A percentile compares a stretch with the other conserved stretches of the same genome.
Evolutionary conservation across 2,888 invertebrate genomes (phyloP).

Genomic region (Trichacis sp.): DNA sequence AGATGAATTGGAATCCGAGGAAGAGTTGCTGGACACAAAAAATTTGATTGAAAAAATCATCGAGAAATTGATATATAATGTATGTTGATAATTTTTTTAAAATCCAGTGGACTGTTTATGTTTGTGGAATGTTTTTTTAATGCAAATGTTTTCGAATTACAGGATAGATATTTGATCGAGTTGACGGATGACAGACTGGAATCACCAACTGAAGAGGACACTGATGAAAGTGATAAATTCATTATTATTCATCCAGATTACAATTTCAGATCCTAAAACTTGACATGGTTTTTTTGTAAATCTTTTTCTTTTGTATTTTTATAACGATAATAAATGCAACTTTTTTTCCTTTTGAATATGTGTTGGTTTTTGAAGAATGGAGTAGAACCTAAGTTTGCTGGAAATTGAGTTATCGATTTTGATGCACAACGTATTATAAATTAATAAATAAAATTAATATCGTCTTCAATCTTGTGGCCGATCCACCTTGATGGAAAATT

Average conservation of each 20-base stretch:
- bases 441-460: no score
- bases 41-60: slow-evolving; percentile 93
- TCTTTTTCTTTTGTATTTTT: no score
- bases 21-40: slow-evolving; percentile 89
- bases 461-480: no score
- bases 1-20: slow-evolving; percentile 90
- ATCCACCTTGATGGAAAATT: no score
- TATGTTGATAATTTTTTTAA: slow-evolving; percentile 68
- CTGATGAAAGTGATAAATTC: slow-evolving; percentile 82
- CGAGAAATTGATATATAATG: slow-evolving; percentile 88
- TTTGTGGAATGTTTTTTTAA: background rate
- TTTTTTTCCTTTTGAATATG: no score
- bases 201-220: slow-evolving; percentile 71
- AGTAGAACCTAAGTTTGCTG: no score
- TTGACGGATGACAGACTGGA: slow-evolving; percentile 73
- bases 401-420: no score
- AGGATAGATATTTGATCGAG: slow-evolving; percentile 68
- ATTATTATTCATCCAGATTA: slow-evolving; percentile 98
- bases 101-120: background rate
- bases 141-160: background rate
- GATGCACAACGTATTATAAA: no score
- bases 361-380: no score
- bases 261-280: no score
- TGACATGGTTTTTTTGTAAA: no score
- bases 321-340: no score